These are phyloP conservation scores for Scaptomyza graminum DNA, from an alignment of 1,140 invertebrate genomes.

Conservation along the genomic window DNA sequence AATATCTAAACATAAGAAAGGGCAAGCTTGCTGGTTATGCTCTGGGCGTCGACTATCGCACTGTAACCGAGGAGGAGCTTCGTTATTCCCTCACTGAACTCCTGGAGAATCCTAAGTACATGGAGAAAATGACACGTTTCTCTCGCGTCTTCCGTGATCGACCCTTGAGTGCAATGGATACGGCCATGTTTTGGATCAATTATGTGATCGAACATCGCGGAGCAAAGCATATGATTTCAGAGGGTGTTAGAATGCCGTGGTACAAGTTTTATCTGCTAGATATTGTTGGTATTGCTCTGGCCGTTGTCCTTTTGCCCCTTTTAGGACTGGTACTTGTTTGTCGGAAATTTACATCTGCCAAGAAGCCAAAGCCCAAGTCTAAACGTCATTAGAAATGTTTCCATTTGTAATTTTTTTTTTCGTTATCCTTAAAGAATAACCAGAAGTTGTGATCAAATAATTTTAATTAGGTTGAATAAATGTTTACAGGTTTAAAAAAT, in stretches of 20 bases:
- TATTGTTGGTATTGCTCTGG: constrained; percentile 65
- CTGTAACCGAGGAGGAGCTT: constrained; percentile 76
- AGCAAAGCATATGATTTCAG: constrained; percentile 85
- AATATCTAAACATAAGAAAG: constrained; percentile 74
- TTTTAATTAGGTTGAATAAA: constrained; percentile 10
- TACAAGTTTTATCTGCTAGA: constrained; percentile 88
- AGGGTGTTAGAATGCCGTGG: constrained; percentile 85
- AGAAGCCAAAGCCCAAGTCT: no score
- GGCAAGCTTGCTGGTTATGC: constrained; percentile 51
- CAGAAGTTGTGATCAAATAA: background rate
- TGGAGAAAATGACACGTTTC: constrained; percentile 76
- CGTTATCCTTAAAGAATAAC: background rate
- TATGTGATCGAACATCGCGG: constrained; percentile 86
- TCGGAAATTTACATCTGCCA: no score
- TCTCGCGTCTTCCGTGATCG: constrained; percentile 85
- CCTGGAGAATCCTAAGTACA: constrained; percentile 83
- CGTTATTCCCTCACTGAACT: constrained; percentile 80
- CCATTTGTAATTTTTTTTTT: constrained; percentile 17
- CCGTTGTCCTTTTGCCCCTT: no score
- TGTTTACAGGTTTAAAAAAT: background rate
- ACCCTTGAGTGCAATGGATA: constrained; percentile 84
- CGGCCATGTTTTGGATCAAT: constrained; percentile 87
- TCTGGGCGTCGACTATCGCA: constrained; percentile 57
- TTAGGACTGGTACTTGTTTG: no score
- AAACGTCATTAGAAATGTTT: background rate